Conservation (phyloP, 2,888 invertebrate genomes). For the Chironomus tentans region DNA sequence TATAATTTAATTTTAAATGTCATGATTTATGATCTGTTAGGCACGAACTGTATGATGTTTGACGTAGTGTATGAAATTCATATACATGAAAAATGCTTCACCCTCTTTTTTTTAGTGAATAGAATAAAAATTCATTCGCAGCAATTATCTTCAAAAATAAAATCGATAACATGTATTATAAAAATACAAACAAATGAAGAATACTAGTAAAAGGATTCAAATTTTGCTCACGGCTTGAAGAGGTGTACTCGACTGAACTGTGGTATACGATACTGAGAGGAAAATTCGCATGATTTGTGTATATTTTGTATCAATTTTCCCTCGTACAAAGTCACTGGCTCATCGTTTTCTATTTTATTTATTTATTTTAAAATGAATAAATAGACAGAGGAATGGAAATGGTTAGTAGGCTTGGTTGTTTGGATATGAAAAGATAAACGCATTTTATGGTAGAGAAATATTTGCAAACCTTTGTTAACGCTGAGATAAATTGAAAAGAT, state of each 20-base stretch:
- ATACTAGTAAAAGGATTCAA: background rate
- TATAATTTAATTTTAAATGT: background rate
- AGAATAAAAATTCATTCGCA: background rate
- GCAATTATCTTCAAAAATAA: constrained; percentile 4
- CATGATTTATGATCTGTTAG: background rate
- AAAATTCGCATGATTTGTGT: too few species aligned
- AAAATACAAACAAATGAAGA: background rate
- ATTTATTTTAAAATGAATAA: background rate
- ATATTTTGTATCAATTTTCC: too few species aligned
- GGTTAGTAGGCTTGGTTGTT: background rate
- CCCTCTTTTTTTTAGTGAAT: background rate
- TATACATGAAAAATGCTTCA: background rate
- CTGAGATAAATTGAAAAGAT: too few species aligned
- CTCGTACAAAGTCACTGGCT: too few species aligned
- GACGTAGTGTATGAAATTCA: background rate
- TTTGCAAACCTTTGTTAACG: too few species aligned
- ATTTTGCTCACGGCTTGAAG: too few species aligned
- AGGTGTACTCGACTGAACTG: too few species aligned
- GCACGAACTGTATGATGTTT: background rate
- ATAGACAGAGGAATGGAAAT: background rate
- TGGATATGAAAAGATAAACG: too few species aligned
- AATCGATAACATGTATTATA: background rate
- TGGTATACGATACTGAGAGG: too few species aligned
- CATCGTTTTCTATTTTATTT: too few species aligned
- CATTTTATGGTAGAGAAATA: too few species aligned